Evolutionary conservation across 2,797 vertebrate species (phyloP).

Genomic region (Astyanax mexicanus): DNA sequence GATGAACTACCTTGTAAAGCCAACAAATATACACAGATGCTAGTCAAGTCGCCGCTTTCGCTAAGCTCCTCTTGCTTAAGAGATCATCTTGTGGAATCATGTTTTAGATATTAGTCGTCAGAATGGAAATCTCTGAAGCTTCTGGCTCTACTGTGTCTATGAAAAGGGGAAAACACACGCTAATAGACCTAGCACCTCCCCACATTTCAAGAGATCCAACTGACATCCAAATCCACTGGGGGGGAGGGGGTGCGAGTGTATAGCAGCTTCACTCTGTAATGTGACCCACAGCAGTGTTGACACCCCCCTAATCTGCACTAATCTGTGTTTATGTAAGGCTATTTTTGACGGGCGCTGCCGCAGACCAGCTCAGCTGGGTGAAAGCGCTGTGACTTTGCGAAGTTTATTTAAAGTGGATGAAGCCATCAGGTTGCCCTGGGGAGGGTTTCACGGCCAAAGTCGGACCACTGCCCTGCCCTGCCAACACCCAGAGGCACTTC

Average conservation of each 20-base stretch:
- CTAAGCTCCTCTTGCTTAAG: conserved; percentile 33
- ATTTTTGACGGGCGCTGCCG: conserved; percentile 54
- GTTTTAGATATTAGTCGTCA: background rate
- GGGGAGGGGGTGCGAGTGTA: conserved; percentile 29
- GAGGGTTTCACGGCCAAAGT: background rate
- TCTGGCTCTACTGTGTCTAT: background rate
- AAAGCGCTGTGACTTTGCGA: conserved; percentile 51
- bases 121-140: conserved; percentile 5
- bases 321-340: conserved; percentile 72
- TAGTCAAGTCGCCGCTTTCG: conserved; percentile 22
- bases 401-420: conserved; percentile 67
- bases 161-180: background rate
- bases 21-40: conserved; percentile 18
- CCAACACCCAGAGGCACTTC: background rate
- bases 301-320: conserved; percentile 65
- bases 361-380: conserved; percentile 61
- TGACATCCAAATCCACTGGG: background rate
- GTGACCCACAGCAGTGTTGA: conserved; percentile 55
- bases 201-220: background rate
- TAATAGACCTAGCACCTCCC: conserved; percentile 4
- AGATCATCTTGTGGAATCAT: conserved; percentile 26
- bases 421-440: conserved; percentile 37
- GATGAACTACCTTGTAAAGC: conserved; percentile 41
- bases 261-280: conserved; percentile 44
- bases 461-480: conserved; percentile 15